These are phyloP conservation scores for Nymphalis urticae DNA, from an alignment of 2,888 invertebrate species.

Conservation along the genomic window DNA sequence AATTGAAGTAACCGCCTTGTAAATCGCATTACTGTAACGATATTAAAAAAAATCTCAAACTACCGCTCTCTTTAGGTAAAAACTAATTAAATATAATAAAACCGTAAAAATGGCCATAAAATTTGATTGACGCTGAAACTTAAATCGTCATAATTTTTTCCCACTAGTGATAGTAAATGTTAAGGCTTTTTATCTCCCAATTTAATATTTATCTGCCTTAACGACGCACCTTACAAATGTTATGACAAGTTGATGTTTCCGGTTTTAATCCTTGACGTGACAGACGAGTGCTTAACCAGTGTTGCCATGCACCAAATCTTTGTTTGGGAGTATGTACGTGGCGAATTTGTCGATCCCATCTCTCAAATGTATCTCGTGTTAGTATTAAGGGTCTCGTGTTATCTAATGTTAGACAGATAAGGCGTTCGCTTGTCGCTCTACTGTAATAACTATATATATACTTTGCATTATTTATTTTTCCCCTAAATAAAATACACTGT, in stretches of 20 bases:
- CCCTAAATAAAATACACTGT: constrained; percentile 28
- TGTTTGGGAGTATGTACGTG: not conserved
- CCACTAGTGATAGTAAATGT: constrained; percentile 46
- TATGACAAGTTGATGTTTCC: constrained; percentile 59
- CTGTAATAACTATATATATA: constrained; percentile 51
- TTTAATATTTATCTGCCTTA: constrained; percentile 46
- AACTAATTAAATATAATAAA: not conserved
- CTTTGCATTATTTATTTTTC: constrained; percentile 47
- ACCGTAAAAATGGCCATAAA: not conserved
- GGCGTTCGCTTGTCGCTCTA: constrained; percentile 70
- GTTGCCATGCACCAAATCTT: constrained; percentile 21
- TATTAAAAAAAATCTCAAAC: constrained; percentile 20
- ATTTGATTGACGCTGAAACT: constrained; percentile 25
- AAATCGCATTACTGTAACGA: constrained; percentile 13
- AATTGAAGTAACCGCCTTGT: constrained; percentile 17
- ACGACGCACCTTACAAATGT: constrained; percentile 48
- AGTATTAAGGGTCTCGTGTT: constrained; percentile 77
- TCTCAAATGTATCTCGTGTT: constrained; percentile 61
- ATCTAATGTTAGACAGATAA: constrained; percentile 76
- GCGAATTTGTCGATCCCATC: constrained; percentile 30
- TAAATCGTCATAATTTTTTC: constrained; percentile 21
- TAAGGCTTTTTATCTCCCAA: constrained; percentile 55
- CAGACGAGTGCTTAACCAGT: constrained; percentile 37
- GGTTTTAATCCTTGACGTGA: constrained; percentile 42
- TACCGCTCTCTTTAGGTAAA: constrained; percentile 14